A percentile compares a stretch with the other conserved stretches of the same genome.
Evolutionary conservation across 2,888 invertebrate species (phyloP).

Genomic region (Nephrotoma flavescens): DNA sequence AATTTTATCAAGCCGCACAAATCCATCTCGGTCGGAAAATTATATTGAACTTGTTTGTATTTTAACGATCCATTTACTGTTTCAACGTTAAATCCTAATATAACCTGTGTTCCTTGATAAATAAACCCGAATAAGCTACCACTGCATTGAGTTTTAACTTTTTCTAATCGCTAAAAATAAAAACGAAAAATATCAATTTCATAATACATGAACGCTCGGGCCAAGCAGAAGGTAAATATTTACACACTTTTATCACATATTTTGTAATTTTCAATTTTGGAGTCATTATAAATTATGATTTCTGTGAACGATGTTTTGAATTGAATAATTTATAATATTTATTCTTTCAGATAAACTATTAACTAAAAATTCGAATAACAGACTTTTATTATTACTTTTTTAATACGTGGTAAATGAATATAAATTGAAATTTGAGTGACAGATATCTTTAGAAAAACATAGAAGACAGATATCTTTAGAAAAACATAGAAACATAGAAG

Average conservation of each 20-base stretch:
- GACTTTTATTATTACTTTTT: background rate
- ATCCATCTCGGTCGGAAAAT: conserved; percentile 63
- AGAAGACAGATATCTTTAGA: background rate
- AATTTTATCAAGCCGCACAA: conserved; percentile 59
- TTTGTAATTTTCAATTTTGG: conserved; percentile 59
- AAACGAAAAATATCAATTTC: conserved; percentile 5
- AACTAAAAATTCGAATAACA: background rate
- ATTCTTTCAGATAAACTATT: background rate
- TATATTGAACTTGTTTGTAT: conserved; percentile 37
- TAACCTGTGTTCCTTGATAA: conserved; percentile 52
- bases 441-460: background rate
- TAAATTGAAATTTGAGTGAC: background rate
- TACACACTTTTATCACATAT: conserved; percentile 52
- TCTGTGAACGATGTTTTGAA: background rate
- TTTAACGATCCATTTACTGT: conserved; percentile 36
- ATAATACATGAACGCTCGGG: conserved; percentile 12
- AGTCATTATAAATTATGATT: conserved; percentile 36
- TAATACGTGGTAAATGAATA: background rate
- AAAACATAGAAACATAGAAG: background rate
- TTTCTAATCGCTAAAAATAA: conserved; percentile 46
- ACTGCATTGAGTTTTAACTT: conserved; percentile 42
- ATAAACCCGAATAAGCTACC: conserved; percentile 64
- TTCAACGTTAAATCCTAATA: conserved; percentile 54
- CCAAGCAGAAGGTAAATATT: conserved; percentile 9
- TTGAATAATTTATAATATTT: background rate